Base-by-base conservation (phyloP, 2,888 invertebrate species). In the Smittia aterrima region DNA sequence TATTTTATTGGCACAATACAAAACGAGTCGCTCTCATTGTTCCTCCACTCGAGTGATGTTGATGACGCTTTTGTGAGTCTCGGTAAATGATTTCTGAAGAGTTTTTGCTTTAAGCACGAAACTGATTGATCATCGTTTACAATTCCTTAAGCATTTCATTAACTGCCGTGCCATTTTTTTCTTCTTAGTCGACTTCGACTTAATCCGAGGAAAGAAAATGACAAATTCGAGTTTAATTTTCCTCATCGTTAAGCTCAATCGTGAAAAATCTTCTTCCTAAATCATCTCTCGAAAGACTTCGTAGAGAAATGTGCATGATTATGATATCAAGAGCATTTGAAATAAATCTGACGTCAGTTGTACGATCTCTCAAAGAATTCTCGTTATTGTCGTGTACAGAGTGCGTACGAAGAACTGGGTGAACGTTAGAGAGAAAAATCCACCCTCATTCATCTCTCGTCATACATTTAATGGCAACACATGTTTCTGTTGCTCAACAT, bases 401-500 rank as follows among this genome's bases (percentile, higher is more conserved):
- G 27, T 27, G 27, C 64, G 64, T 64, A 64, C 3, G 27, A 3
- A 25, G 64, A 64, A 64, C 18, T 62, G 72, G 72, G 62, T 72
- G 20, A 72, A 40, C 54, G 72, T 38, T 38, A 64, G 2, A 16
- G 27, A 64, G 25, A 25, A 32, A 71, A 72, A 72, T 72, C 72
- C 72, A 72, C 72, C 72, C 72, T 72, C 72, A 72, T 72, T 62
- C 72, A 62, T 72, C 72, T 70, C 54, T 70, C 70, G 53, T 70
- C 70, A 27, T 64, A 70, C 53, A 62, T 72, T 62, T 72, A 72
- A 72, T 72, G 72, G 72, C 32, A 62, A 72, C 72, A 72, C 72
- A 72, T 72, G 72, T 72, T 72, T 62, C 25, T 72, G 62, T 72
- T 38, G 22, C 58, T 53, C 53, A 71, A 54, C 70, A 71, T 54